A percentile compares a stretch with the other conserved stretches of the same genome.
Conservation (phyloP, 2,797 vertebrate genomes). For the Gobio occitaniae region DNA sequence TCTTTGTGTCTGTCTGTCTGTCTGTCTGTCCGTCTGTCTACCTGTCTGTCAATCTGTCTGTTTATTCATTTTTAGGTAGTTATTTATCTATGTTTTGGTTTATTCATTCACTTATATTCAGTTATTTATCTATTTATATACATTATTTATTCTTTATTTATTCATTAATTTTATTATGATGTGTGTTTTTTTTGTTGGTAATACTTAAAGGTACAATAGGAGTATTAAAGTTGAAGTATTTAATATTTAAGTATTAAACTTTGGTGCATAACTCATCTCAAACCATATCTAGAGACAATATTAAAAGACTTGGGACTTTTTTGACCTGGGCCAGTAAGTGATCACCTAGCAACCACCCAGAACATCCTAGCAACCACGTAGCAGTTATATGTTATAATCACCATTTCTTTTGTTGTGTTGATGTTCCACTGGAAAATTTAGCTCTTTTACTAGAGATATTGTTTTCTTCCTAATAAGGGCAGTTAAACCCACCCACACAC, state of each 20-base stretch:
- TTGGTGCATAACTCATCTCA: too few species aligned
- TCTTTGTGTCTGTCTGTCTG: too few species aligned
- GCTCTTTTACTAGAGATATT: neutral
- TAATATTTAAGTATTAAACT: neutral
- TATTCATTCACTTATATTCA: neutral
- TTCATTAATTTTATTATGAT: neutral
- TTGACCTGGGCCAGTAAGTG: neutral
- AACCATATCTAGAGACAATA: neutral
- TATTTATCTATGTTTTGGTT: neutral
- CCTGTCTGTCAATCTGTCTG: too few species aligned
- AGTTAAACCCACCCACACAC: too few species aligned
- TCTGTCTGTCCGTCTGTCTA: neutral
- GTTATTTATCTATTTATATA: neutral
- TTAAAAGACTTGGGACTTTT: neutral
- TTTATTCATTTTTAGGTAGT: neutral
- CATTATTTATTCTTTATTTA: neutral
- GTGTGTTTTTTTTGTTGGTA: neutral
- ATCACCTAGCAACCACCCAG: neutral
- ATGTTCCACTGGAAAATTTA: neutral
- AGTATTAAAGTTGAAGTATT: neutral
- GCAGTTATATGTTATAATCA: neutral
- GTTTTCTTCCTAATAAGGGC: conserved; percentile 6
- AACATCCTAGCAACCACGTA: neutral
- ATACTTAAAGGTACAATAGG: neutral
- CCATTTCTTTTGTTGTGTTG: neutral